Base-by-base conservation (phyloP, 2,113 vertebrate genomes). In the Datnioides undecimradiatus region DNA sequence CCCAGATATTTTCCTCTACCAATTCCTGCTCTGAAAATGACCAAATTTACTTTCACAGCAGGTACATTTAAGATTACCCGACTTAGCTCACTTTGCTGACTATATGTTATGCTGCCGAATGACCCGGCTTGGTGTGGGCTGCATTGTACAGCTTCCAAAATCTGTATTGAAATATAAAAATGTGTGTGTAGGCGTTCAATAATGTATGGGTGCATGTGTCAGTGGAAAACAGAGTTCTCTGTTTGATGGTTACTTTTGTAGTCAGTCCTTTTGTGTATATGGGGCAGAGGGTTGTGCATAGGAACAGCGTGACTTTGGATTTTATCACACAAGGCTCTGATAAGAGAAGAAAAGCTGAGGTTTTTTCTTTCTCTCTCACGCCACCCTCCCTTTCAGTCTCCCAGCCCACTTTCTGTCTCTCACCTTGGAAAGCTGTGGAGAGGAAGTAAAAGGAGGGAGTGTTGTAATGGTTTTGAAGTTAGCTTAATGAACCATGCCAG, bases 301-400 rank as follows among this genome's bases (percentile, higher is more conserved):
- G 59, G 34, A 76, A 77, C 68, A 66, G 79, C 55, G 76, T 75
- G 79, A 81, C 83, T 87, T 79, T 82, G 76, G 57, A 68, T 78
- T 87, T 87, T 84, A 88, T 87, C 83, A 76, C 83, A 76, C 38
- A n/a, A 33, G 19, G 46, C 23, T 10, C 71, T 79, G 87, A 91
- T 92, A 91, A 93, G 83, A 80, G 76, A 62, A 86, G 76, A 79
- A 65, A 73, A 76, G 67, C 67, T 3, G 68, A 14, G 34, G 49
- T 52, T 73, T 40, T 31, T 40, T 36, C 36, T 45, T 23, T 13
- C n/a, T 36, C n/a, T 33, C 43, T 67, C 60, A 10, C 16, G 14
- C 76, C 64, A 33, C 73, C 72, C 76, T 81, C 77, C 76, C 68
- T 60, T 58, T 71, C 52, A 49, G 17, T 63, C 34, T 73, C 34